Evolutionary conservation across 2,797 vertebrate genomes (phyloP), one percentile per base, ranked within the genome.

Genomic region (Cottoperca gobio): DNA sequence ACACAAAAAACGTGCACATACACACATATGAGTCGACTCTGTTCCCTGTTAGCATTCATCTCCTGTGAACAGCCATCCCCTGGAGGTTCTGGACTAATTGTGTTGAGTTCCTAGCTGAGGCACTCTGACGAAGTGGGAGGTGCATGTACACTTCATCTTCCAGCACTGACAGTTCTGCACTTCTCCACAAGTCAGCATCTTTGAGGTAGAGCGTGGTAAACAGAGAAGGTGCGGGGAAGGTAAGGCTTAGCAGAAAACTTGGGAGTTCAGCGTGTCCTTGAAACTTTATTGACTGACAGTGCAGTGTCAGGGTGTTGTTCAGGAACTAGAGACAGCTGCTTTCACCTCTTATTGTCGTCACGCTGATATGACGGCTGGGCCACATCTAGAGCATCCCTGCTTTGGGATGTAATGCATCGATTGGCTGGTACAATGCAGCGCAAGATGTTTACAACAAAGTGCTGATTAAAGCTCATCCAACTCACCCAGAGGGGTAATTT

Each of bases 121-220:
- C 78, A 61, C 79, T 86, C 80, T 83, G 80, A 84, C 74, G 61
- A 83, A 92, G 89, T 90, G 85, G 88, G 91, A 90, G 88, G 87
- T 48, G 79, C 78, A 24, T 31, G 74, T 61, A 52, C 89, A 89
- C 91, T 94, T 93, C 88, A 93, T 93, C 91, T 91, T 91, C 81
- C 86, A 71, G 77, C 84, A 24, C 83, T 89, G 88, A 93, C 91
- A 90, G 87, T 81, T 73, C 82, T 59, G 14, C 65, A 69, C 88
- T 89, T 87, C 90, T 84, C 84, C 85, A 73, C 84, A 78, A 91
- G 83, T 94, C 94, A 94, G 92, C 92, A 93, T 91, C 83, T 93
- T 89, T 90, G 79, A 89, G 87, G 83, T 64, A 23, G 73, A 77
- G 83, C 11, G 69, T 64, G 82, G 88, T 90, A 90, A 92, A 93